phyloP scores from a whole-genome alignment of 1,140 invertebrate genomes.

The Ceratina australensis region DNA sequence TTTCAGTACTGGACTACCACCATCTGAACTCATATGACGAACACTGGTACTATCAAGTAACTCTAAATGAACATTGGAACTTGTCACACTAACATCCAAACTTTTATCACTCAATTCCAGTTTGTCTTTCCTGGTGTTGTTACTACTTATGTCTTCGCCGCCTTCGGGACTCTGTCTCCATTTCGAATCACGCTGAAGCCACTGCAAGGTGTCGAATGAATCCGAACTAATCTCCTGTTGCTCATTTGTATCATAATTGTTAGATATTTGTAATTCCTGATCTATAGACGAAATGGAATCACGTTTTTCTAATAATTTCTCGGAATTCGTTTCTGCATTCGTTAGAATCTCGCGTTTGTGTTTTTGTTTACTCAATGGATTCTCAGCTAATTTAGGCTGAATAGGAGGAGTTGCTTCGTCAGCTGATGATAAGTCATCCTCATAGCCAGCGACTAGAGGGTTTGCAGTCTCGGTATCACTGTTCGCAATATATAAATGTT shows the following conservation, averaged over 20 bases:
- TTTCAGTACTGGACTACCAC: conserved; percentile 77
- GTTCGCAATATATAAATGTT: conserved; percentile 36
- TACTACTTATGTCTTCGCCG: conserved; percentile 81
- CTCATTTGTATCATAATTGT: conserved; percentile 75
- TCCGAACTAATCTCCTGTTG: conserved; percentile 80
- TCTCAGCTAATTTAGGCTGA: conserved; percentile 72
- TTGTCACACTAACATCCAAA: conserved; percentile 79
- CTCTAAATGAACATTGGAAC: conserved; percentile 81
- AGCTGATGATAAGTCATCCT: conserved; percentile 91
- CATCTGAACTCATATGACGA: conserved; percentile 76
- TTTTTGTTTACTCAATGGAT: conserved; percentile 76
- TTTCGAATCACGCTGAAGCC: conserved; percentile 81
- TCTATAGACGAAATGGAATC: conserved; percentile 76
- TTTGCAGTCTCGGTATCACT: conserved; percentile 90
- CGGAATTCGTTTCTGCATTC: conserved; percentile 61
- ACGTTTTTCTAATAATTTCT: conserved; percentile 62
- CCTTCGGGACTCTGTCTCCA: conserved; percentile 83
- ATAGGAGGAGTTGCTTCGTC: conserved; percentile 76
- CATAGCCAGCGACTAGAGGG: conserved; percentile 92
- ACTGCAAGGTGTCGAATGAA: conserved; percentile 78
- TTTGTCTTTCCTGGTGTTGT: conserved; percentile 76
- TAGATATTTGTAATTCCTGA: conserved; percentile 70
- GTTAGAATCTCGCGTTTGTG: conserved; percentile 65
- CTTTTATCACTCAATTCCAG: conserved; percentile 80
- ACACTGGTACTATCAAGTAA: conserved; percentile 78